These are phyloP conservation scores for Tachuris rubrigastra DNA, from an alignment of 2,113 vertebrate genomes.

Conservation along the genomic window DNA sequence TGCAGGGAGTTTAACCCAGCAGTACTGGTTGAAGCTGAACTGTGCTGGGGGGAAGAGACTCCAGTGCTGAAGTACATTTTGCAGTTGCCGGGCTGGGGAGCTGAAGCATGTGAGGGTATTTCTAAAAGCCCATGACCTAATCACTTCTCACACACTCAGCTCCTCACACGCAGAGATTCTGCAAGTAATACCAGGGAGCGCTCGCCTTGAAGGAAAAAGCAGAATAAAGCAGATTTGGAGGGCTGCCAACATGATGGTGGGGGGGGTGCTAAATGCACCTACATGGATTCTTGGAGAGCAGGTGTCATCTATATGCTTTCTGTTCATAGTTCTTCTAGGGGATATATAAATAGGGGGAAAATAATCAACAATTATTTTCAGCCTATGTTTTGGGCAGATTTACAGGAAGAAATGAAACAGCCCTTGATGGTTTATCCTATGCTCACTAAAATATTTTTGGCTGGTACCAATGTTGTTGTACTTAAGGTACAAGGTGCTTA, in stretches of 20 bases:
- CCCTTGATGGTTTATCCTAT: neutral
- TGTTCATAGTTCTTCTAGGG: neutral
- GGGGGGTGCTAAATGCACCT: neutral
- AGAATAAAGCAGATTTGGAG: neutral
- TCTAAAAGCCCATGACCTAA: neutral
- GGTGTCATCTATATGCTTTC: neutral
- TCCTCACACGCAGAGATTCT: neutral
- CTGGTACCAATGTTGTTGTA: neutral
- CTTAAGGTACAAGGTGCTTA: neutral
- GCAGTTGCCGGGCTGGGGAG: neutral
- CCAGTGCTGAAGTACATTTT: neutral
- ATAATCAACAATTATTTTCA: neutral
- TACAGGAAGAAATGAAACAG: neutral
- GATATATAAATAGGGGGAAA: neutral
- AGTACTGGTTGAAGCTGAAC: conserved; percentile 37
- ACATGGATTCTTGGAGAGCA: neutral
- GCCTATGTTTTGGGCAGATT: neutral
- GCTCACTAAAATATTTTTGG: neutral
- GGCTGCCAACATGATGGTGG: fast-evolving
- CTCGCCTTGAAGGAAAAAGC: neutral
- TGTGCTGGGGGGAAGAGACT: neutral
- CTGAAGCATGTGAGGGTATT: neutral
- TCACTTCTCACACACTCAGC: neutral
- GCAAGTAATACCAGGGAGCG: fast-evolving
- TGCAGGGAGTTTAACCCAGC: conserved; percentile 54